Conservation (phyloP, 2,113 vertebrate species). For the Heterotis niloticus region DNA sequence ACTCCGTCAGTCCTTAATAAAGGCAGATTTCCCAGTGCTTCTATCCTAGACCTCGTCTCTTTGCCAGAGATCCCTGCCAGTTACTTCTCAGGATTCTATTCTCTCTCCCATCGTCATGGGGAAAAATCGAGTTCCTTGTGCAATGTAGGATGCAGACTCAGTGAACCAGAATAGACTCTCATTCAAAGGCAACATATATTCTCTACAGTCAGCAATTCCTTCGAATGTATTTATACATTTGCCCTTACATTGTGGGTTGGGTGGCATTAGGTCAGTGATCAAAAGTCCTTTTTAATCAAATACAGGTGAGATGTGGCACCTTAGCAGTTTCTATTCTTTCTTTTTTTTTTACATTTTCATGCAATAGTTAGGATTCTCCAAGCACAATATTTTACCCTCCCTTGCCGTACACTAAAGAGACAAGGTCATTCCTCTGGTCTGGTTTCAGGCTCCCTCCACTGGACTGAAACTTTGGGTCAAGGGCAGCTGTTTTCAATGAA, state of each 20-base stretch:
- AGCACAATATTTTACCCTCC: not conserved
- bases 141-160: not conserved
- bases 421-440: not conserved
- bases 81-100: constrained; percentile 30
- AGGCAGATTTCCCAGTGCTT: not conserved
- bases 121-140: constrained; percentile 28
- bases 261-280: constrained; percentile 11
- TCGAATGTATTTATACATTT: constrained; percentile 37
- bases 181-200: constrained; percentile 19
- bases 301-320: not conserved
- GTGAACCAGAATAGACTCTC: constrained; percentile 22
- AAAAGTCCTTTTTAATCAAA: constrained; percentile 39
- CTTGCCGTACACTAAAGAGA: not conserved
- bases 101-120: not conserved
- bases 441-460: not conserved
- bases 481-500: not conserved
- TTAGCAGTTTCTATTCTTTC: constrained; percentile 24
- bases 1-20: not conserved
- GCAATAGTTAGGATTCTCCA: not conserved
- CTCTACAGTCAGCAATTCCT: constrained; percentile 31
- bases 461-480: not conserved
- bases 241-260: constrained; percentile 29
- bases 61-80: constrained; percentile 34
- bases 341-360: not conserved
- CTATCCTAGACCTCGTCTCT: constrained; percentile 31